Base-by-base conservation (phyloP, 2,797 vertebrate genomes). In the Rhynchonycteris naso region DNA sequence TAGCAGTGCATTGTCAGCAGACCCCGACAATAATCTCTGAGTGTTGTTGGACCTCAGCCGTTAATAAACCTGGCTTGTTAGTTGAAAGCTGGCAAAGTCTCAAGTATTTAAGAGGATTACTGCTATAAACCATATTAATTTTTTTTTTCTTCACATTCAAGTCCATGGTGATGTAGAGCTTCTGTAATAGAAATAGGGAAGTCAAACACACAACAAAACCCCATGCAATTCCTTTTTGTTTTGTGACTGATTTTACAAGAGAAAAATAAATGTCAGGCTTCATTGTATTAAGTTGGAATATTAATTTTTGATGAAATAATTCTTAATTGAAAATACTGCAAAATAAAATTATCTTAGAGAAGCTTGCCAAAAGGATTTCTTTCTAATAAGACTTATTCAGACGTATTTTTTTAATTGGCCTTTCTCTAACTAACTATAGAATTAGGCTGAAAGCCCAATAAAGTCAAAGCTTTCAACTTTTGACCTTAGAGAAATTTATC, bases 81-180 rank as follows among this genome's bases (percentile, higher is more conserved):
- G 98, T 97, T 98, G 98, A 98, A 98, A 98, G 97, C 98, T 98
- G 98, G 97, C 97, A 98, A 97, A 97, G 97, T 97, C 95, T 97
- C 2, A 91, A 97, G 96, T 98, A 97, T 98, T 98, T 98, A 98
- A 98, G 98, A 98, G 97, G 98, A 98, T 98, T 98, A 98, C 96
- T 97, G 96, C 95, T 97, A 98, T 98, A 98, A 98, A 98, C 95
- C 92, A 97, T 97, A 97, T 97, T 98, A 97, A 96, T 97, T 97
- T 97, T 97, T 80, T 80, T 82, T 97, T 95, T 92, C 97, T 94
- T 96, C 97, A 95, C 75, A 96, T 98, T 97, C 95, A 95, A 97
- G 95, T 76, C 69, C 71, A 90, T 96, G 94, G 96, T 98, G 96
- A 97, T 97, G 98, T 97, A 97, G 54, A 90, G 93, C 80, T 98